Evolutionary conservation across 2,888 invertebrate species (phyloP).

Genomic region (Thecophora atra): DNA sequence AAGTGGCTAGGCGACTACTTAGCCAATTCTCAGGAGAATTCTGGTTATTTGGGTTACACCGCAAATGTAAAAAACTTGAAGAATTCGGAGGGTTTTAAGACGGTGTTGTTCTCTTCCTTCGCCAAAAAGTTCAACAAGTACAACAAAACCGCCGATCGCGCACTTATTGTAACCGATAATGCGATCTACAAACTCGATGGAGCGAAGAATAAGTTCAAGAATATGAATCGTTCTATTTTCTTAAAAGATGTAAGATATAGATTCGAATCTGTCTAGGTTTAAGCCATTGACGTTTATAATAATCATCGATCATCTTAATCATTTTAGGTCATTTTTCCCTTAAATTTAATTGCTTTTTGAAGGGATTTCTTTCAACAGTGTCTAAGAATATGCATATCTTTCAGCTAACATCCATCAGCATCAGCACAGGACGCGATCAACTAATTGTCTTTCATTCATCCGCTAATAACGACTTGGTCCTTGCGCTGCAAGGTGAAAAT

Average conservation of each 20-base stretch:
- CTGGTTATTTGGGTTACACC: slow-evolving; percentile 73
- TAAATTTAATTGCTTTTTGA: neutral
- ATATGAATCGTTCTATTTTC: slow-evolving; percentile 84
- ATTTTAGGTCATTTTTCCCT: too few relatives aligned
- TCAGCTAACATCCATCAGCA: slow-evolving; percentile 83
- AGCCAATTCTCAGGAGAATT: slow-evolving; percentile 74
- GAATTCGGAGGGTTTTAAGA: slow-evolving; percentile 73
- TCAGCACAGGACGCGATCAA: slow-evolving; percentile 88
- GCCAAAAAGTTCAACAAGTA: slow-evolving; percentile 66
- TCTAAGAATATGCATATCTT: slow-evolving; percentile 22
- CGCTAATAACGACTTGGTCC: slow-evolving; percentile 88
- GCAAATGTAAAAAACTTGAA: slow-evolving; percentile 75
- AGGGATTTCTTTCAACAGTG: neutral
- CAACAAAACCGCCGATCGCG: slow-evolving; percentile 86
- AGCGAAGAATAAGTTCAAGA: slow-evolving; percentile 79
- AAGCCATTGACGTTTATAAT: neutral
- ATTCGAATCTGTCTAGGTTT: neutral
- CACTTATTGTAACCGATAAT: slow-evolving; percentile 86
- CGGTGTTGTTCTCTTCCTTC: slow-evolving; percentile 66
- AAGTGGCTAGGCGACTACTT: slow-evolving; percentile 90
- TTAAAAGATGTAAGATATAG: slow-evolving; percentile 73
- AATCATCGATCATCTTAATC: too few relatives aligned
- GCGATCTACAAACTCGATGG: slow-evolving; percentile 89
- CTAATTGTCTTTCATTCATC: slow-evolving; percentile 87
- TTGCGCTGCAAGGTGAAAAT: slow-evolving; percentile 72